Conservation (phyloP, 2,797 vertebrate species). For the Microcaecilia unicolor region DNA sequence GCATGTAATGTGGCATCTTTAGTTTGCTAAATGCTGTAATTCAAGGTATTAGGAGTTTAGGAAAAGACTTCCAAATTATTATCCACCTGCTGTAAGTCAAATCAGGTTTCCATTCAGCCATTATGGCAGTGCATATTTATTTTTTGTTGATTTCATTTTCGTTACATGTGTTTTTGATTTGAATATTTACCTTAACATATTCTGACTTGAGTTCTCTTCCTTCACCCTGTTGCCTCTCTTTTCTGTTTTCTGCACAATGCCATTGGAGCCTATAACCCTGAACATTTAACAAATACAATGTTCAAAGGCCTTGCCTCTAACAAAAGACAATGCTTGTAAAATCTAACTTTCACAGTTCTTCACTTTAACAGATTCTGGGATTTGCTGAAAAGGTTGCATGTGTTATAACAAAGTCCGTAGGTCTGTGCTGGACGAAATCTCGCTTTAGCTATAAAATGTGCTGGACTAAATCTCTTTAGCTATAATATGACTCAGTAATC, state of each 20-base stretch:
- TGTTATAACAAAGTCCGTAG: too few relatives aligned
- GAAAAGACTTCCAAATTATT: constrained; percentile 18
- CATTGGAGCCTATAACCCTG: constrained; percentile 54
- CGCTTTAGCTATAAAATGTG: constrained; percentile 51
- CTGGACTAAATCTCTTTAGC: constrained; percentile 41
- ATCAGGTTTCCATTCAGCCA: constrained; percentile 67
- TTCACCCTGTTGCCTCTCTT: constrained; percentile 26
- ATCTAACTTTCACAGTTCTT: constrained; percentile 16
- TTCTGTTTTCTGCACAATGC: constrained; percentile 39
- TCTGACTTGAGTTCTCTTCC: constrained; percentile 38
- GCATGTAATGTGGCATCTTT: too few relatives aligned
- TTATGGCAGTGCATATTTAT: constrained; percentile 50
- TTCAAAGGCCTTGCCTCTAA: constrained; percentile 62
- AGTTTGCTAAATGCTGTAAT: too few relatives aligned
- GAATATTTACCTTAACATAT: constrained; percentile 15
- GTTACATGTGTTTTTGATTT: constrained; percentile 6
- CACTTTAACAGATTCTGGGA: constrained; percentile 25
- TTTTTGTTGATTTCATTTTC: constrained; percentile 51
- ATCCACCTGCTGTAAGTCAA: too few relatives aligned
- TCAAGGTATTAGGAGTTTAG: too few relatives aligned
- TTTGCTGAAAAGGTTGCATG: constrained; percentile 17
- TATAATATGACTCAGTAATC: too few relatives aligned
- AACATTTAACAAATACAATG: constrained; percentile 35
- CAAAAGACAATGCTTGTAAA: constrained; percentile 23
- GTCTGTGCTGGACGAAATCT: constrained; percentile 6